Evolutionary conservation across 2,797 vertebrate species (phyloP).

Genomic region (Myripristis murdjan): DNA sequence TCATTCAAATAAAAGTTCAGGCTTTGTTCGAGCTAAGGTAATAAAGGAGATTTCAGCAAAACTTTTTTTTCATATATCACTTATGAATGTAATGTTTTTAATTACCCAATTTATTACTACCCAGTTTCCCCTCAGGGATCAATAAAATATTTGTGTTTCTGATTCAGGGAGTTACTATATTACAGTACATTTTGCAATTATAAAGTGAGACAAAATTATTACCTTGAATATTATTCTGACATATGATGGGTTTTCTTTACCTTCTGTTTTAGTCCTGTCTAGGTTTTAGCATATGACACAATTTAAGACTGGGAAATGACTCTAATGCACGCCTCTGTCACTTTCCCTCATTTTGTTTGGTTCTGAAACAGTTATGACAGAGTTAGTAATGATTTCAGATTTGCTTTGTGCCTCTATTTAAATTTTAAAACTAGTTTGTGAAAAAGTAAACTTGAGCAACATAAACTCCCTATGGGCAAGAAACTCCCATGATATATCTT

Average conservation of each 20-base stretch:
- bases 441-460: background rate
- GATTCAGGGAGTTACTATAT: background rate
- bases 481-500: background rate
- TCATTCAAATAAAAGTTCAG: background rate
- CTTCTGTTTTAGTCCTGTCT: background rate
- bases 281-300: background rate
- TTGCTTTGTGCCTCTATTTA: background rate
- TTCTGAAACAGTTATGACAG: background rate
- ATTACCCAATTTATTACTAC: too few relatives aligned
- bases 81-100: constrained; percentile 29
- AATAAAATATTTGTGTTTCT: too few relatives aligned
- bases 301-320: too few relatives aligned
- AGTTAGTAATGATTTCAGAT: background rate
- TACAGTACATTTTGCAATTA: background rate
- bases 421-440: background rate
- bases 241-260: background rate
- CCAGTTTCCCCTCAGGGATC: too few relatives aligned
- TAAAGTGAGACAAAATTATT: background rate
- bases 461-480: background rate
- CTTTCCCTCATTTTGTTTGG: too few relatives aligned
- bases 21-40: background rate
- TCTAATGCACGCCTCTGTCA: background rate
- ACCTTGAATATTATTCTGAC: background rate
- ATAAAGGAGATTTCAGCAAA: constrained; percentile 6
- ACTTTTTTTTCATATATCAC: constrained; percentile 35